Conservation (phyloP, 1,140 invertebrate species). For the Arctopsyche grandis region DNA sequence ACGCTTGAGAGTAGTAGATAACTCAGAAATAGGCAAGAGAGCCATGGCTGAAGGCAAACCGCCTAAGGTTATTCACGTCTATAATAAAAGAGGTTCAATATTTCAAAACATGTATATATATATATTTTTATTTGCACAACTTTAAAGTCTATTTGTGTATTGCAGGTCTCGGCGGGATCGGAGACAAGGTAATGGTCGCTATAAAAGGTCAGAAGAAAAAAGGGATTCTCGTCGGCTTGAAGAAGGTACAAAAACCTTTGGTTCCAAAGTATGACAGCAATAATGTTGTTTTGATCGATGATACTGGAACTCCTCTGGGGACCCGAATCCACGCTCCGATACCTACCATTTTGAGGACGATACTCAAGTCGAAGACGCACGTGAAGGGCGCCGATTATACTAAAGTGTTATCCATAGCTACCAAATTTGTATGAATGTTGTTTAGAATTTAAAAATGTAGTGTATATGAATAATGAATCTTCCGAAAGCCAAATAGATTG, state of each 20-base stretch:
- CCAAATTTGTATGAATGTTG: conserved; percentile 82
- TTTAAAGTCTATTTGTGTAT: conserved; percentile 43
- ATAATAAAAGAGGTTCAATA: conserved; percentile 75
- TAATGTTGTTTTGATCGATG: conserved; percentile 96
- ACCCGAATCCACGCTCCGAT: conserved; percentile 95
- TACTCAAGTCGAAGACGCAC: conserved; percentile 83
- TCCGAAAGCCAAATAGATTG: too few relatives aligned
- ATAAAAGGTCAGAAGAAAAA: conserved; percentile 97
- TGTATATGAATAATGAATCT: too few relatives aligned
- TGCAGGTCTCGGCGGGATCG: conserved; percentile 68
- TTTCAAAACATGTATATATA: neutral
- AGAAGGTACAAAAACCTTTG: conserved; percentile 83
- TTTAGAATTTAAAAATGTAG: conserved; percentile 5
- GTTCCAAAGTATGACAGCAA: conserved; percentile 96
- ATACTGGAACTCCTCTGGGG: conserved; percentile 91
- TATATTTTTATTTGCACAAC: conserved; percentile 38
- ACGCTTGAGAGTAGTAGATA: conserved; percentile 92
- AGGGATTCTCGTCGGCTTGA: conserved; percentile 92
- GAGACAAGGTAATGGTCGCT: conserved; percentile 92
- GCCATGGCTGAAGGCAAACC: conserved; percentile 94
- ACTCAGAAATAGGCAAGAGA: conserved; percentile 92
- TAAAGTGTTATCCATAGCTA: conserved; percentile 93
- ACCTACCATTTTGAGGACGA: conserved; percentile 89
- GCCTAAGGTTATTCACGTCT: conserved; percentile 88
- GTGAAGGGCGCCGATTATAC: conserved; percentile 92